A percentile compares a stretch with the other conserved stretches of the same genome.
These are phyloP conservation scores for Whitmania pigra DNA, from an alignment of 1,140 invertebrate genomes.

Conservation along the genomic window DNA sequence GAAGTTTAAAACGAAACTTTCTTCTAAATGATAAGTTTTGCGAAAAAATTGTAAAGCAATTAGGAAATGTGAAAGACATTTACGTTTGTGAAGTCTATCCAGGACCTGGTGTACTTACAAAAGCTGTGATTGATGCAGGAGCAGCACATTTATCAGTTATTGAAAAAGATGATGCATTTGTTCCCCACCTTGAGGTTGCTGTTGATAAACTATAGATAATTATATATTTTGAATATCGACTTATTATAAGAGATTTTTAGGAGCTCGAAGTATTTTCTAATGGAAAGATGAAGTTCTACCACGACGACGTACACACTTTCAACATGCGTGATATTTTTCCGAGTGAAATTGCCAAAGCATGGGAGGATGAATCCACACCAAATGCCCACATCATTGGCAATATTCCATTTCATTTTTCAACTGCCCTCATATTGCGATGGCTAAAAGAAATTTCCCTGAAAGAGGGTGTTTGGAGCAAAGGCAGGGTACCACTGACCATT, in stretches of 20 bases:
- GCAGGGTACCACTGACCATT: conserved; percentile 72
- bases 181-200: conserved; percentile 61
- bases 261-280: conserved; percentile 47
- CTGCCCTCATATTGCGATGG: conserved; percentile 79
- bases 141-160: conserved; percentile 67
- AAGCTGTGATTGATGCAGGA: conserved; percentile 62
- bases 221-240: too few relatives aligned
- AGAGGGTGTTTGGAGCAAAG: conserved; percentile 65
- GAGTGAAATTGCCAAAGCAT: conserved; percentile 43
- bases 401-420: conserved; percentile 89
- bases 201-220: too few relatives aligned
- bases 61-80: conserved; percentile 46
- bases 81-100: conserved; percentile 85
- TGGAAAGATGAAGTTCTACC: conserved; percentile 60
- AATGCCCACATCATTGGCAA: conserved; percentile 75
- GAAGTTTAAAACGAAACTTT: conserved; percentile 92
- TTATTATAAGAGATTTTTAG: too few relatives aligned
- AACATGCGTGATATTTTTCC: conserved; percentile 62
- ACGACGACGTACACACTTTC: conserved; percentile 71
- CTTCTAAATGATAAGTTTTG: conserved; percentile 71
- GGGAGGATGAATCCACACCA: conserved; percentile 43
- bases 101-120: conserved; percentile 88
- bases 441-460: conserved; percentile 62
- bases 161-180: conserved; percentile 84
- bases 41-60: conserved; percentile 67